A percentile compares a stretch with the other conserved stretches of the same genome.
These are phyloP conservation scores for Drosophila burlai DNA, from an alignment of 1,140 invertebrate species.

Conservation along the genomic window DNA sequence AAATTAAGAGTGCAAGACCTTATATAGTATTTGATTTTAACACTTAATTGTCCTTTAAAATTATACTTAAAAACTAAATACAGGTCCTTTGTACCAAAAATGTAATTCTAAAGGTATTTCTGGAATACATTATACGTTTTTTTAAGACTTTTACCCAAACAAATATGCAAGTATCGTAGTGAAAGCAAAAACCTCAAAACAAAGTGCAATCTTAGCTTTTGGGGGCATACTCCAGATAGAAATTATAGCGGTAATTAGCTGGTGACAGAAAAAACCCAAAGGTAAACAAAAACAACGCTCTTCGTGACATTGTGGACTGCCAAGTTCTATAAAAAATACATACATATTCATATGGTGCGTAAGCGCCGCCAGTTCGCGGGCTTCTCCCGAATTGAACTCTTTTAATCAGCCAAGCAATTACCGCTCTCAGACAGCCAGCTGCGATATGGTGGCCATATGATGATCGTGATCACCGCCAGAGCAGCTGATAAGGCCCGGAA, in stretches of 20 bases:
- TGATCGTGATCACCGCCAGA: conserved; percentile 22
- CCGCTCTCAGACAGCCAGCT: conserved; percentile 11
- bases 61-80: neutral
- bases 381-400: conserved; percentile 22
- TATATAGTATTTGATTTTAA: neutral
- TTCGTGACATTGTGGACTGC: neutral
- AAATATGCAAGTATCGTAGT: neutral
- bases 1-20: neutral
- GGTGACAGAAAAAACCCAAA: conserved; percentile 58
- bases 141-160: neutral
- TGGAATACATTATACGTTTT: too few relatives aligned
- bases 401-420: conserved; percentile 35
- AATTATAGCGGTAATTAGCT: conserved; percentile 46
- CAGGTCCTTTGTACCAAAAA: too few relatives aligned
- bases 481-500: conserved; percentile 40
- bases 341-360: neutral
- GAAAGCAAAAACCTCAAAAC: conserved; percentile 10
- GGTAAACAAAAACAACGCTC: conserved; percentile 54
- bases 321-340: neutral
- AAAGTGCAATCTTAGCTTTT: neutral
- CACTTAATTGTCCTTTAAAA: neutral
- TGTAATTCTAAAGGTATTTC: neutral
- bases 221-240: conserved; percentile 36
- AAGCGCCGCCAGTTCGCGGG: neutral
- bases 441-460: conserved; percentile 23